A percentile compares a stretch with the other conserved stretches of the same genome.
These are phyloP conservation scores for Pseudoatta argentina DNA, from an alignment of 1,140 invertebrate species.

Conservation along the genomic window DNA sequence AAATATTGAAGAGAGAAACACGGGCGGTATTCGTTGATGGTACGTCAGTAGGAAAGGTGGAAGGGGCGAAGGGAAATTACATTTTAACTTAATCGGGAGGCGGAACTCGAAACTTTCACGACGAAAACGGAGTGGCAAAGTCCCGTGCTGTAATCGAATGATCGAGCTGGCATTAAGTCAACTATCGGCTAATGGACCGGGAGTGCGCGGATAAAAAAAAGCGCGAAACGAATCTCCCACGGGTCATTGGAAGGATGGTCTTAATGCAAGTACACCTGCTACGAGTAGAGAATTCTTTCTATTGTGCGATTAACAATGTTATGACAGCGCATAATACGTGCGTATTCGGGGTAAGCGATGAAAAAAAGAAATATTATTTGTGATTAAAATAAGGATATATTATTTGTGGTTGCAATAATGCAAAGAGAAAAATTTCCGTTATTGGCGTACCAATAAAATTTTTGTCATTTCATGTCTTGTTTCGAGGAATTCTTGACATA, in stretches of 20 bases:
- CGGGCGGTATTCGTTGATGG: constrained; percentile 34
- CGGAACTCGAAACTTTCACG: constrained; percentile 74
- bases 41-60: background rate
- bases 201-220: constrained; percentile 68
- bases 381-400: background rate
- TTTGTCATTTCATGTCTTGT: background rate
- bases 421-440: background rate
- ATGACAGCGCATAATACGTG: background rate
- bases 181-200: constrained; percentile 73
- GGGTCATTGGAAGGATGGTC: constrained; percentile 7
- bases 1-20: constrained; percentile 36
- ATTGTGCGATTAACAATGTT: constrained; percentile 20
- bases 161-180: constrained; percentile 74
- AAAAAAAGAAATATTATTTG: background rate
- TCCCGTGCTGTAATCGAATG: constrained; percentile 73
- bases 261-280: constrained; percentile 25
- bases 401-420: background rate
- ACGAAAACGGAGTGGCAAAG: constrained; percentile 69
- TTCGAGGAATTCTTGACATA: background rate
- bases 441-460: background rate
- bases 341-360: background rate
- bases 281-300: constrained; percentile 31
- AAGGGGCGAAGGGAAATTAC: constrained; percentile 67
- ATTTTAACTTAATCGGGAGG: constrained; percentile 74
- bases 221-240: constrained; percentile 46